Evolutionary conservation across 2,888 invertebrate species (phyloP).

Genomic region (Stegana nigrithorax): DNA sequence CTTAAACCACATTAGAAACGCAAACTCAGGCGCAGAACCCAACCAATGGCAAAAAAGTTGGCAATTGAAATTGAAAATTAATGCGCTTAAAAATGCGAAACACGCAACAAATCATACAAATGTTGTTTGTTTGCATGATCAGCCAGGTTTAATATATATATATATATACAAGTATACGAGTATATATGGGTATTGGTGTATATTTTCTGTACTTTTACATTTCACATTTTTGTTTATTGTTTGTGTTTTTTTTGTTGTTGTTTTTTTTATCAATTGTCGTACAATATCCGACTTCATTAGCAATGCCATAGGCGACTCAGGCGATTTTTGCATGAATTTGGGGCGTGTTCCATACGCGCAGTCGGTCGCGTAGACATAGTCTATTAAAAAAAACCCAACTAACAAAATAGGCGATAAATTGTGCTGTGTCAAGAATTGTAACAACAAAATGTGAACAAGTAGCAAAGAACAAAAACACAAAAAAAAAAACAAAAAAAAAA

Average conservation of each 20-base stretch:
- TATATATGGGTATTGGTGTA: neutral
- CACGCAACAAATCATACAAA: conserved; percentile 13
- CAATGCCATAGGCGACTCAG: conserved; percentile 11
- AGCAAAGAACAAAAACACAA: neutral
- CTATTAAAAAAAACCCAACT: neutral
- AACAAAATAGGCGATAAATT: neutral
- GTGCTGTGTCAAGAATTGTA: conserved; percentile 10
- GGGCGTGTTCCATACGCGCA: neutral
- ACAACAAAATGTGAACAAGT: neutral
- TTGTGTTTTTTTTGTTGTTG: neutral
- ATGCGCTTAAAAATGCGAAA: no score
- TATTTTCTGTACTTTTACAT: neutral
- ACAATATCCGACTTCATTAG: conserved; percentile 8
- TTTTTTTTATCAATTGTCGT: no score
- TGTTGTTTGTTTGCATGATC: conserved; percentile 18
- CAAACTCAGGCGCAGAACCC: no score
- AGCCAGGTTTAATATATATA: no score
- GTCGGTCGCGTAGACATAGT: neutral
- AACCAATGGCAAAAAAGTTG: no score
- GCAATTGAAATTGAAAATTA: no score
- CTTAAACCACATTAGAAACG: no score
- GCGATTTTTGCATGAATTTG: conserved; percentile 15
- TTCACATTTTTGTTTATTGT: neutral
- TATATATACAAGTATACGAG: neutral
- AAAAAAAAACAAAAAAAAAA: neutral